Conservation (phyloP, 2,797 vertebrate genomes). For the Pantherophis vulpinus region DNA sequence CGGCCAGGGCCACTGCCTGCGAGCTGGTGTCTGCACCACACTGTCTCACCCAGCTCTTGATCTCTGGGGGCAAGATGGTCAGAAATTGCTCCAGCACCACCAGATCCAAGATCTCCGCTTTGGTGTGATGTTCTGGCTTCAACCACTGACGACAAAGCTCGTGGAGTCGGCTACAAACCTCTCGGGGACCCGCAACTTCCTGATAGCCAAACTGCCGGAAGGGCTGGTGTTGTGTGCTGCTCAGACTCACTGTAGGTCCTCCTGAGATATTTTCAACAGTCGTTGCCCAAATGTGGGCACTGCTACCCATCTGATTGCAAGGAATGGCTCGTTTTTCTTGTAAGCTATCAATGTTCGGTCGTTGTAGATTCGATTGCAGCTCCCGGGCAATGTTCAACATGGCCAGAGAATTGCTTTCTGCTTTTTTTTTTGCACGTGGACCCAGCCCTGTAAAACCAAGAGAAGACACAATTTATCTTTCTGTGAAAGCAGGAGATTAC, state of each 20-base stretch:
- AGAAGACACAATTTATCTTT: not conserved
- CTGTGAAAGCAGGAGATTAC: no score
- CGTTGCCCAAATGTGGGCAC: not conserved
- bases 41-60: not conserved
- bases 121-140: not conserved
- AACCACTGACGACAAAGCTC: not conserved
- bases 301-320: not conserved
- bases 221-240: not conserved
- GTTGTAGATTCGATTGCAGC: not conserved
- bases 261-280: not conserved
- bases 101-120: not conserved
- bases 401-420: not conserved
- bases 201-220: not conserved
- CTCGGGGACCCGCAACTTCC: not conserved
- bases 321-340: not conserved
- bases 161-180: not conserved
- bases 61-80: not conserved
- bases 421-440: not conserved
- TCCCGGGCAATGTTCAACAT: not conserved
- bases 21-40: not conserved
- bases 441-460: not conserved
- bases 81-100: not conserved
- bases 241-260: not conserved
- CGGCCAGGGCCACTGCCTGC: not conserved
- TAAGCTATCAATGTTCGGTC: not conserved